Evolutionary conservation across 1,140 invertebrate species (phyloP), one percentile per base, ranked within the genome.

Genomic region (Ceratitis capitata): DNA sequence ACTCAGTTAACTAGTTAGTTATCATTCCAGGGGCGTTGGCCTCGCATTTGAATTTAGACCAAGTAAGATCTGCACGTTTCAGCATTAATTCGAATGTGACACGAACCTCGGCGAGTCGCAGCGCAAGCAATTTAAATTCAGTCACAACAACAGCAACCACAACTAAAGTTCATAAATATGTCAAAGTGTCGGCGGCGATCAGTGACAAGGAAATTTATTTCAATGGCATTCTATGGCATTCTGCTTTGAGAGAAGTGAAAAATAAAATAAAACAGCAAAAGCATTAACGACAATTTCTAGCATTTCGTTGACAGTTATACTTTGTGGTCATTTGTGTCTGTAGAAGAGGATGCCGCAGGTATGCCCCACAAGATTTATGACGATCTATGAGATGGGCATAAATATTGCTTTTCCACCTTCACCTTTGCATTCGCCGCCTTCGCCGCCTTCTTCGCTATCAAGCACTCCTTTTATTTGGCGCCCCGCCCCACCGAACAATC

Each of bases 131-230:
- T 69, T 39, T 69, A 23, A 69, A 69, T 39, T 29, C 39, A 39
- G 42, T n/a, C 69, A 45, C n/a, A 78, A 78, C 32, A 78, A 45
- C 23, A 45, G 12, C 39, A n/a, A n/a, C n/a, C n/a, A n/a, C n/a
- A n/a, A n/a, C n/a, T n/a, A n/a, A 39, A 45, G 69, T 45, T 78
- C 69, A 78, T 78, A 78, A 78, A 78, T 78, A 78, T 45, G 69
- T 78, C 42, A 42, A 45, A 45, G 69, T 78, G 69, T 78, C 69
- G 10, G 23, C 69, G 19, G n/a, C 69, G 69, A 78, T 78, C 69
- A 45, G n/a, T 6, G 69, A 78, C 69, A 78, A 78, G 39, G 26
- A 39, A 78, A 78, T 78, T 78, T 78, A 78, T 78, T n/a, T n/a
- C n/a, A n/a, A n/a, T n/a, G n/a, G n/a, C n/a, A n/a, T n/a, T n/a